Base-by-base conservation (phyloP, 2,113 vertebrate species). In the Columbina picui region DNA sequence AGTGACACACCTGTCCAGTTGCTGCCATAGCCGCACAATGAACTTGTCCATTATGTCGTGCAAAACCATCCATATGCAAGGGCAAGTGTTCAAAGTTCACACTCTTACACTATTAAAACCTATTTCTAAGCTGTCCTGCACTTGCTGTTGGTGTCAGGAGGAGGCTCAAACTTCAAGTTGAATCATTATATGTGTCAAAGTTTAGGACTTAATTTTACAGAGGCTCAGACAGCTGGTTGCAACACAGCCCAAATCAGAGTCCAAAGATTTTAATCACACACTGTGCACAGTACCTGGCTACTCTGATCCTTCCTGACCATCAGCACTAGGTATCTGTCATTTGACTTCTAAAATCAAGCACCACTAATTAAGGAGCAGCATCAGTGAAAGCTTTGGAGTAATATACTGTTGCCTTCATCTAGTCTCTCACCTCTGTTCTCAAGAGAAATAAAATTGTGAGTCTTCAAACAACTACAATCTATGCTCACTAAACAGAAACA, bases 31-130 rank as follows among this genome's bases (percentile, higher is more conserved):
- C 29, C 45, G 61, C 21, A 41, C 52, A 8, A 50, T 36, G 45
- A 47, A 30, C 55, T 45, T 20, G 16, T 18, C 0, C 1, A 25
- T 64, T 55, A 45, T 3, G 0, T 70, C 23, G 25, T 6, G 15
- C 38, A 78, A 63, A 73, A 76, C 12, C 20, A 12, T 19, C 32
- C 14, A 4, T 2, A 27, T 32, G n/a, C 59, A 60, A 45, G 30
- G 27, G 27, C 76, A 22, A 47, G 43, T 7, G 43, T 27, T 73
- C 38, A 32, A 47, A 29, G 20, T 14, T 16, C 27, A 30, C 29
- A 22, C 32, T 43, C 47, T 27, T 45, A 30, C 20, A 27, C 34
- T 64, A 12, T 9, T 34, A 64, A 76, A 39, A 30, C 39, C 26
- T 50, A 45, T 64, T 60, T 74, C 47, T 68, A 59, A 67, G 34